Evolutionary conservation across 2,113 vertebrate genomes (phyloP).

Genomic region (Ascaphus truei): DNA sequence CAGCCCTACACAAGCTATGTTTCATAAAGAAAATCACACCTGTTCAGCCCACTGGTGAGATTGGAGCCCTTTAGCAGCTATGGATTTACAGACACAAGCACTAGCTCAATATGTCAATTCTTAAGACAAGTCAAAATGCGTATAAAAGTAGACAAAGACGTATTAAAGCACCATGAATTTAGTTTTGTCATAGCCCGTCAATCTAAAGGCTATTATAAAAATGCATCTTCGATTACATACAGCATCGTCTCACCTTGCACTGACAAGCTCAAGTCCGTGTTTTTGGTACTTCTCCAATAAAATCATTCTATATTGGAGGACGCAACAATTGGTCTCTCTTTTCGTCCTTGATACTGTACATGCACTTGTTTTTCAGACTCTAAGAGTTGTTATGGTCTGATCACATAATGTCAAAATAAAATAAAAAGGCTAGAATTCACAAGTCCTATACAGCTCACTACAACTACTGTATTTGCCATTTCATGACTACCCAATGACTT

Average conservation of each 20-base stretch:
- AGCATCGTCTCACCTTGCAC: slow-evolving; percentile 69
- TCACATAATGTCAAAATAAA: neutral
- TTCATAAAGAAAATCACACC: slow-evolving; percentile 71
- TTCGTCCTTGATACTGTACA: slow-evolving; percentile 51
- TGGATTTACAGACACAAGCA: slow-evolving; percentile 36
- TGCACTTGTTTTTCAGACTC: slow-evolving; percentile 45
- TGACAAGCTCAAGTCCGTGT: slow-evolving; percentile 64
- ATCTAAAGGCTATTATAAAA: slow-evolving; percentile 71
- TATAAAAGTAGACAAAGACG: slow-evolving; percentile 86
- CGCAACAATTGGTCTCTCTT: slow-evolving; percentile 42
- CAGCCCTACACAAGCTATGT: slow-evolving; percentile 69
- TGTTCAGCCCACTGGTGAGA: slow-evolving; percentile 76
- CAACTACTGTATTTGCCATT: too few species aligned
- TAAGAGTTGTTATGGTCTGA: neutral
- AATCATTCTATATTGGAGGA: slow-evolving; percentile 36
- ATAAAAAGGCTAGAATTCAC: slow-evolving; percentile 34
- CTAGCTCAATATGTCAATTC: slow-evolving; percentile 87
- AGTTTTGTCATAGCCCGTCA: slow-evolving; percentile 77
- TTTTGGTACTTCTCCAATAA: slow-evolving; percentile 42
- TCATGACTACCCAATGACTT: slow-evolving; percentile 39
- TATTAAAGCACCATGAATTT: slow-evolving; percentile 80
- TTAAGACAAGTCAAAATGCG: slow-evolving; percentile 75
- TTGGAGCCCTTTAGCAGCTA: slow-evolving; percentile 1
- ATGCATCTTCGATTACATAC: slow-evolving; percentile 71
- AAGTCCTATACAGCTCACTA: slow-evolving; percentile 28